phyloP scores from a whole-genome alignment of 2,113 vertebrate genomes.

The Globicephala melas region DNA sequence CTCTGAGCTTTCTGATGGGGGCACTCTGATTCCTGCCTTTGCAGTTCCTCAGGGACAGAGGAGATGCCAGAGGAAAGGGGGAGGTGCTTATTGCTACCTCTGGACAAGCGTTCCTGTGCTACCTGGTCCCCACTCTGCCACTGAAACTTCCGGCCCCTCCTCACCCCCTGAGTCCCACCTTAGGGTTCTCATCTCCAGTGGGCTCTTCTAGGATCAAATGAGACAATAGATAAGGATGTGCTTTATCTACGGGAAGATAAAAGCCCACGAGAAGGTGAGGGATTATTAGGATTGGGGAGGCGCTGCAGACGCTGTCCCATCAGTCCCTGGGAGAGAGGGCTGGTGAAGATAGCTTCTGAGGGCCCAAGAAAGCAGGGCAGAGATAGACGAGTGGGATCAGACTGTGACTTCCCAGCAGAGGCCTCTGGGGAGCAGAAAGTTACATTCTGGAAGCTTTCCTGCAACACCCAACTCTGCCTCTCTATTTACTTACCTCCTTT shows the following conservation, averaged over 20 bases:
- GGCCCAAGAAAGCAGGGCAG: background rate
- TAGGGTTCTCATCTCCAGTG: background rate
- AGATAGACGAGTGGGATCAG: background rate
- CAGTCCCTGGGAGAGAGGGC: background rate
- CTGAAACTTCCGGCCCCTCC: background rate
- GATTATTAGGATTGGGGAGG: background rate
- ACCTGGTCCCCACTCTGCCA: background rate
- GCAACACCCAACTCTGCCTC: background rate
- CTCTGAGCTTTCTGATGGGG: background rate
- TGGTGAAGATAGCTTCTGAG: background rate
- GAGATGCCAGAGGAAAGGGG: background rate
- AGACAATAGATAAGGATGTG: too few relatives aligned
- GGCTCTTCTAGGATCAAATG: background rate
- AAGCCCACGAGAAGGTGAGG: background rate
- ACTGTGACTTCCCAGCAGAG: background rate
- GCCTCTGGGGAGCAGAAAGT: background rate
- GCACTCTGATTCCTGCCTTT: background rate
- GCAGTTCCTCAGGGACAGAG: background rate
- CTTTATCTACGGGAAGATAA: background rate
- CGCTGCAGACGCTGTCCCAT: background rate
- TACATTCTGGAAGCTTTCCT: background rate
- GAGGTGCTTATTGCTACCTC: background rate
- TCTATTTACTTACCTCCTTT: too few relatives aligned
- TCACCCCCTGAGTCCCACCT: background rate
- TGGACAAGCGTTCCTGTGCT: background rate